Percentiles rank a stretch among this genome's conserved stretches.
These are phyloP conservation scores for Cebus imitator DNA, from an alignment of 2,113 vertebrate genomes.

Conservation along the genomic window DNA sequence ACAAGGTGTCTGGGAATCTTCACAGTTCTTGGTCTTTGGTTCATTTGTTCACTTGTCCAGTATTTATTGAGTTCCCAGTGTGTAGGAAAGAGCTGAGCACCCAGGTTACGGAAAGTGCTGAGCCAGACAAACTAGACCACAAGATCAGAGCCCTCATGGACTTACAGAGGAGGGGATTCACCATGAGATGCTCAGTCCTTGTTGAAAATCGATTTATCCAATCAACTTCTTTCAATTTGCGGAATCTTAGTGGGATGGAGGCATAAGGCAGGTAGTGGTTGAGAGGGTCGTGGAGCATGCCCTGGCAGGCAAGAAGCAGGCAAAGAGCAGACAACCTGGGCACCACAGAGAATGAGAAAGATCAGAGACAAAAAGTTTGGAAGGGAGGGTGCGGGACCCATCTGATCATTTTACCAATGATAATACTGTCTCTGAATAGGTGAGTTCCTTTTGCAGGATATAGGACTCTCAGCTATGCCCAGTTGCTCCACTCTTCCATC, in stretches of 20 bases:
- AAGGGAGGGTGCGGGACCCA: background rate
- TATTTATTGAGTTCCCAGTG: background rate
- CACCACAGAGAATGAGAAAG: no score
- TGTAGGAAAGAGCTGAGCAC: background rate
- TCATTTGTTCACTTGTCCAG: background rate
- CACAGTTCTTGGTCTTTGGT: background rate
- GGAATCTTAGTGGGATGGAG: background rate
- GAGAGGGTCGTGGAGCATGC: background rate
- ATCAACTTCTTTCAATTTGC: background rate
- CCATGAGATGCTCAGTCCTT: background rate
- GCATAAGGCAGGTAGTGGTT: background rate
- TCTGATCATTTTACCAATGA: background rate
- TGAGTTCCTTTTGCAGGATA: background rate
- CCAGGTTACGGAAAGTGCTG: background rate
- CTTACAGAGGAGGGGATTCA: accelerated
- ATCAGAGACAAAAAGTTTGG: background rate
- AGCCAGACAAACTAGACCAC: background rate
- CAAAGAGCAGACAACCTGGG: background rate
- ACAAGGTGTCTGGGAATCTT: background rate
- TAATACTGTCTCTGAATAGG: background rate
- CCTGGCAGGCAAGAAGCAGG: background rate
- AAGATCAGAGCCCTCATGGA: accelerated
- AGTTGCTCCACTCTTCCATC: background rate
- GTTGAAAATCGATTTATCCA: background rate
- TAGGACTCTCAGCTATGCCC: background rate